Conservation (phyloP, 1,140 invertebrate genomes). For the Subanguina moxae region DNA sequence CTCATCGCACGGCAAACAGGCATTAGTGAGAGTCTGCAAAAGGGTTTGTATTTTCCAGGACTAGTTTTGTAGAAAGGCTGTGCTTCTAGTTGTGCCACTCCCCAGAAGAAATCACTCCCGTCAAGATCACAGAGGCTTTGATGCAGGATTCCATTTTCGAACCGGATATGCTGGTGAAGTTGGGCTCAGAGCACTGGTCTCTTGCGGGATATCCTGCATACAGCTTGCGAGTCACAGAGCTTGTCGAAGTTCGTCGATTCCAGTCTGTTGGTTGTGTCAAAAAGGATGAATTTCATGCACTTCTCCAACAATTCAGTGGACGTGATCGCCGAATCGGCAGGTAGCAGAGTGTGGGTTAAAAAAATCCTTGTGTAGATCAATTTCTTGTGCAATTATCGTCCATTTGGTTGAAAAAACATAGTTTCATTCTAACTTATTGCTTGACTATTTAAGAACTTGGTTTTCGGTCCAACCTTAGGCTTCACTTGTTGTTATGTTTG, state of each 20-base stretch:
- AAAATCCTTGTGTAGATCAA: neutral
- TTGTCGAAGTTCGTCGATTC: neutral
- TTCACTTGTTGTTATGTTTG: neutral
- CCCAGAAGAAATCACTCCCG: neutral
- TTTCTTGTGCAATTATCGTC: neutral
- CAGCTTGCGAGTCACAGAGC: conserved; percentile 3
- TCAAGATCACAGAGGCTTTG: neutral
- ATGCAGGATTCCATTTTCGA: conserved; percentile 1
- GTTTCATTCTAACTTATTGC: neutral
- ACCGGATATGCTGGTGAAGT: conserved; percentile 5
- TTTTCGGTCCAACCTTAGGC: neutral
- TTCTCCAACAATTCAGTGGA: conserved; percentile 1
- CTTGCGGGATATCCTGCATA: conserved; percentile 7
- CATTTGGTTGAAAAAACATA: neutral
- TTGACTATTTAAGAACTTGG: no score
- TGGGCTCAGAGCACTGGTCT: neutral
- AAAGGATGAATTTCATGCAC: neutral
- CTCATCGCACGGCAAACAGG: neutral
- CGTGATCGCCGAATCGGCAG: conserved; percentile 12
- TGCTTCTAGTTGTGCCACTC: neutral
- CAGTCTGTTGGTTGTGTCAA: neutral
- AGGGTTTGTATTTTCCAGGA: neutral
- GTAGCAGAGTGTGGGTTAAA: neutral
- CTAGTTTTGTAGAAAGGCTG: neutral
- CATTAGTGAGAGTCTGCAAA: conserved; percentile 5